Evolutionary conservation across 2,888 invertebrate species (phyloP).

Genomic region (Fabriciana adippe): DNA sequence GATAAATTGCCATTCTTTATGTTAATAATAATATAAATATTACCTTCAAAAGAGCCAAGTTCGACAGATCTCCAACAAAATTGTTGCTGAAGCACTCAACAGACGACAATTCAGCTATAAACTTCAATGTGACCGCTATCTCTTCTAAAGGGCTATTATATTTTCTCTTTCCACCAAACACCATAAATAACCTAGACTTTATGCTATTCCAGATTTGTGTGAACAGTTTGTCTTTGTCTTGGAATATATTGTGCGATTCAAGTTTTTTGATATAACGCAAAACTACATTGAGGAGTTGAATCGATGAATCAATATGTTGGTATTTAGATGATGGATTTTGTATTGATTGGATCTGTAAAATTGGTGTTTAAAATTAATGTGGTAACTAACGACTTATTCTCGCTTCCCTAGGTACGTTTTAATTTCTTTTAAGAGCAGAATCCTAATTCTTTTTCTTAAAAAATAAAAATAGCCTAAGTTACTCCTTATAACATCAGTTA

Average conservation of each 20-base stretch:
- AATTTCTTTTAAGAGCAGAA: neutral
- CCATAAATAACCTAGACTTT: slow-evolving; percentile 51
- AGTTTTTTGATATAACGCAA: slow-evolving; percentile 68
- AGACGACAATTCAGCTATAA: slow-evolving; percentile 62
- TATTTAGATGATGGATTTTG: slow-evolving; percentile 55
- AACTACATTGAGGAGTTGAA: slow-evolving; percentile 61
- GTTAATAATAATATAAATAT: slow-evolving; percentile 17
- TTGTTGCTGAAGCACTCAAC: slow-evolving; percentile 58
- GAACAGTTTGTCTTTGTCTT: slow-evolving; percentile 61
- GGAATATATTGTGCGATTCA: slow-evolving; percentile 61
- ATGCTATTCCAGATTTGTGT: slow-evolving; percentile 62
- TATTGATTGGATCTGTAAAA: slow-evolving; percentile 63
- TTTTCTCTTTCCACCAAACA: slow-evolving; percentile 45
- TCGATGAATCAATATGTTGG: slow-evolving; percentile 61
- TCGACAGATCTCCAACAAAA: slow-evolving; percentile 59
- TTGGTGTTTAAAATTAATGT: neutral
- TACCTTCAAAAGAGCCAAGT: slow-evolving; percentile 63
- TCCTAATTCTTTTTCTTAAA: neutral
- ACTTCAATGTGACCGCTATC: slow-evolving; percentile 58
- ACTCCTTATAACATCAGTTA: no score
- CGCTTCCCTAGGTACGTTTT: neutral
- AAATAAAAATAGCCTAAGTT: neutral
- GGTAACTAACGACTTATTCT: no score
- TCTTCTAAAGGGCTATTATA: slow-evolving; percentile 55
- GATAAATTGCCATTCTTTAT: no score